Conservation (phyloP, 1,140 invertebrate genomes). For the Pseudomyrmex cubaensis region DNA sequence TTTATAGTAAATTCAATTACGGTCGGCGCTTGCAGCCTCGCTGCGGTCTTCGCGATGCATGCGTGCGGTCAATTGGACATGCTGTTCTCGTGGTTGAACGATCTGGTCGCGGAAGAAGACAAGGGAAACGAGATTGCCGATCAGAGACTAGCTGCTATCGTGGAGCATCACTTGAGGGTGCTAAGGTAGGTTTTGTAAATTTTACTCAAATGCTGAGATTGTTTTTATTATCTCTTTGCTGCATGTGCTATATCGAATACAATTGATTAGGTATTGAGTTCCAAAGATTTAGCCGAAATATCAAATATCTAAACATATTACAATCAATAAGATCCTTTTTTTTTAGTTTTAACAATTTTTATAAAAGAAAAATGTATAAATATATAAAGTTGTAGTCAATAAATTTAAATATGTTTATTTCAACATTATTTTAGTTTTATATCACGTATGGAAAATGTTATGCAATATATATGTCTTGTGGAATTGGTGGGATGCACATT, state of each 20-base stretch:
- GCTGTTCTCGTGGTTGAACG: conserved; percentile 63
- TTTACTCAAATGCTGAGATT: background rate
- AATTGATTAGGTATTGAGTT: too few species aligned
- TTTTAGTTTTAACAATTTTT: background rate
- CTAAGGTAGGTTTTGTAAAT: conserved; percentile 50
- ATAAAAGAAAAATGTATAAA: background rate
- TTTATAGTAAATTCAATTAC: conserved; percentile 61
- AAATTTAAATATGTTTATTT: background rate
- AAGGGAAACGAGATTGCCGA: conserved; percentile 19
- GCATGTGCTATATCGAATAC: too few species aligned
- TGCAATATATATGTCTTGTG: conserved; percentile 73
- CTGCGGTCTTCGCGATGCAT: conserved; percentile 73
- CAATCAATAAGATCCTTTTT: too few species aligned
- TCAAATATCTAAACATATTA: too few species aligned
- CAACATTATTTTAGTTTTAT: conserved; percentile 66
- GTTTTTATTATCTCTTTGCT: too few species aligned
- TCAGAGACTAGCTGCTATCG: conserved; percentile 67
- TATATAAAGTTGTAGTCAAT: background rate
- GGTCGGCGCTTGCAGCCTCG: conserved; percentile 67
- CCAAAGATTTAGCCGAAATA: too few species aligned
- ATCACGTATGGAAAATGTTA: conserved; percentile 65
- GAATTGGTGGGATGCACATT: conserved; percentile 75
- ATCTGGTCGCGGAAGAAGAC: conserved; percentile 20
- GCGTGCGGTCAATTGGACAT: conserved; percentile 74
- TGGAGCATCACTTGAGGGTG: conserved; percentile 71